Base-by-base conservation (phyloP, 1,140 invertebrate genomes). In the Drosophila mayri region DNA sequence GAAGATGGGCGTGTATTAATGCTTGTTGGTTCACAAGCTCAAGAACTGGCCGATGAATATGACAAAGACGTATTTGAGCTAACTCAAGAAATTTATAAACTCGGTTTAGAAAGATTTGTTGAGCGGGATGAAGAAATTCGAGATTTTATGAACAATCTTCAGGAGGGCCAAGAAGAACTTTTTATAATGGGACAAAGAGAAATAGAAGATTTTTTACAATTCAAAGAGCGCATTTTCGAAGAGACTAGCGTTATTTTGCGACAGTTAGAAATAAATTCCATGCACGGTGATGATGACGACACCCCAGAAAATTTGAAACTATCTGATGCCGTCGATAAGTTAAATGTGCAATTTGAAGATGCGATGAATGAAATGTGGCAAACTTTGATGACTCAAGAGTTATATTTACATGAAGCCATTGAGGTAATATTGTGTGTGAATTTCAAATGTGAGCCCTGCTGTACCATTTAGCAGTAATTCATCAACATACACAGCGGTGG, bases 341-440 rank as follows among this genome's bases (percentile, higher is more conserved):
- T 87, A 18, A 62, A 59, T 37, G 46, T 76, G 18, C 52, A 94
- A 75, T 94, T 93, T 74, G 90, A 95, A 71, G 93, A 94, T 38
- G 81, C 94, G 3, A 88, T 96, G 4, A 94, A 95, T 67, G 93
- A 94, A 72, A 91, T 96, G n/a, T 97, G 96, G 96, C 95, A 95
- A 76, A 94, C 94, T 52, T 93, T 97, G 9, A 97, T 98, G 95
- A 94, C 94, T 16, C 93, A 95, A 16, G 97, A 98, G 92, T 93
- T 97, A 68, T 94, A 95, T 67, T 87, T 98, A 4, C 96, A 96
- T 84, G 97, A 98, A 86, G 96, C 97, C 91, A 94, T 97, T 58
- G 95, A 97, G 94, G 84, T 88, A 50, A 12, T 37, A 44, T 54
- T 35, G 32, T 35, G 11, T 35, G 35, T 35, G 35, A 35, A 35